phyloP scores from a whole-genome alignment of 2,797 vertebrate genomes.

The Chaunax sp. region DNA sequence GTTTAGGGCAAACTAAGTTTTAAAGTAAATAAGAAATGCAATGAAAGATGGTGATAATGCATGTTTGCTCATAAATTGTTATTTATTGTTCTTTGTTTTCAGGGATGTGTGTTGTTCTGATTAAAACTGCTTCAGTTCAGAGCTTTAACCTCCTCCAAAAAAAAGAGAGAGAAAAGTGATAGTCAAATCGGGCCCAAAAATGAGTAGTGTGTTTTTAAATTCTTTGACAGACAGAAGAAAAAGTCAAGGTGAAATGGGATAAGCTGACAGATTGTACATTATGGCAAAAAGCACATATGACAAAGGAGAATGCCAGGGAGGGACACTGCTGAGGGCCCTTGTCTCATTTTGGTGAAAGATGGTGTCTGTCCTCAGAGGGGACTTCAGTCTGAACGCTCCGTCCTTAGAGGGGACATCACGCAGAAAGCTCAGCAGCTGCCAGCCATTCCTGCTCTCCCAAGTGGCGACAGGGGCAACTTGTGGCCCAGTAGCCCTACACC shows the following conservation, averaged over 20 bases:
- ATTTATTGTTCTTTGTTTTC: not conserved
- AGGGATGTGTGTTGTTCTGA: no score
- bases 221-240: not conserved
- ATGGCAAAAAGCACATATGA: not conserved
- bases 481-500: constrained; percentile 40
- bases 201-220: no score
- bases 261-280: not conserved
- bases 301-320: constrained; percentile 1
- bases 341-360: constrained; percentile 63
- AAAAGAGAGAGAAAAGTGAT: no score
- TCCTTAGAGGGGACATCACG: constrained; percentile 50
- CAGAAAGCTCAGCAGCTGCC: constrained; percentile 57
- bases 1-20: no score
- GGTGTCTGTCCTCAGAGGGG: constrained; percentile 40
- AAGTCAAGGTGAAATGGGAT: not conserved
- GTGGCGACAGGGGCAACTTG: constrained; percentile 7
- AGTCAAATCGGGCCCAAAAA: no score
- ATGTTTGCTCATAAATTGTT: not conserved
- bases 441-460: constrained; percentile 17
- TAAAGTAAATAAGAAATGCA: not conserved
- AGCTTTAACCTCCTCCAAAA: not conserved
- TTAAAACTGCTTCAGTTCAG: not conserved
- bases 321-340: constrained; percentile 17
- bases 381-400: constrained; percentile 43
- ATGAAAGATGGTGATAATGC: not conserved